Evolutionary conservation across 2,888 invertebrate genomes (phyloP).

Genomic region (Oscheius sp.): DNA sequence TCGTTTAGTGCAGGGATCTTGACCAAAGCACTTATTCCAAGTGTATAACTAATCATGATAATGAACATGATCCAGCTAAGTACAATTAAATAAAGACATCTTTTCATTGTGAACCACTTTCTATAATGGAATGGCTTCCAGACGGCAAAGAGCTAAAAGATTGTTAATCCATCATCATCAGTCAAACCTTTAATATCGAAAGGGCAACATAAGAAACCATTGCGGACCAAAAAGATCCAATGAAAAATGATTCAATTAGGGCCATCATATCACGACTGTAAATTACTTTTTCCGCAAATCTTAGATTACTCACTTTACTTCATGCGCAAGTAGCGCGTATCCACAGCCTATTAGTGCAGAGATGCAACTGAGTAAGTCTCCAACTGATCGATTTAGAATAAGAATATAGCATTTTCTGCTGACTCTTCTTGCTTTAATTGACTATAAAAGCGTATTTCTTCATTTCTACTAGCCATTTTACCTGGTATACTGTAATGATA

Average conservation of each 20-base stretch:
- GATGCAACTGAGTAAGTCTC: constrained; percentile 62
- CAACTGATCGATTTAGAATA: constrained; percentile 65
- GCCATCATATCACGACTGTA: constrained; percentile 63
- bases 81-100: constrained; percentile 61
- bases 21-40: constrained; percentile 57
- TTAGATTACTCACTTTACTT: constrained; percentile 58
- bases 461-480: neutral
- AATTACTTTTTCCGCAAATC: neutral
- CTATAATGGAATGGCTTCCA: constrained; percentile 64
- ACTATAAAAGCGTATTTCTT: constrained; percentile 32
- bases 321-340: constrained; percentile 56
- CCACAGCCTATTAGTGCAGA: constrained; percentile 48
- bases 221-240: constrained; percentile 63
- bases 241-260: constrained; percentile 62
- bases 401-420: constrained; percentile 67
- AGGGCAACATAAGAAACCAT: constrained; percentile 63
- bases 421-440: constrained; percentile 62
- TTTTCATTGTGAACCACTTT: constrained; percentile 63
- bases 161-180: neutral
- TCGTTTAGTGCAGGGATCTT: constrained; percentile 62
- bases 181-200: constrained; percentile 50
- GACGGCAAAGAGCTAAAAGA: constrained; percentile 58
- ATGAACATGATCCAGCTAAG: constrained; percentile 63
- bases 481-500: constrained; percentile 57
- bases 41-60: constrained; percentile 55